Percentiles rank a stretch among this genome's conserved stretches.
phyloP scores from a whole-genome alignment of 53 echinoderm and acorn worm species.

The Zoroaster sp. region DNA sequence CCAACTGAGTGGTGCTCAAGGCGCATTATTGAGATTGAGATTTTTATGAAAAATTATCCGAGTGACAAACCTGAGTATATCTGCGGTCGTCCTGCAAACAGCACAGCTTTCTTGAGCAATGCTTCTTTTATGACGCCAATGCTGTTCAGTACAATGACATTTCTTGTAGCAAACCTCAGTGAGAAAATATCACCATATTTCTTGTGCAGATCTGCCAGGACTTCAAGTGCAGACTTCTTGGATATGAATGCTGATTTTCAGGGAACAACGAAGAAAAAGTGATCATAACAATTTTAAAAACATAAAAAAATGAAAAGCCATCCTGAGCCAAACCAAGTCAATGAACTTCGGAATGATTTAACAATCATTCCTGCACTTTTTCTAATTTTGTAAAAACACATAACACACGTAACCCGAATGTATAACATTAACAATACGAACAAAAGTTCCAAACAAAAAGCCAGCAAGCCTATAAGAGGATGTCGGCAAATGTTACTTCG shows the following conservation, averaged over 20 bases:
- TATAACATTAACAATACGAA: no score
- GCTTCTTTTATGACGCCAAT: constrained; percentile 55
- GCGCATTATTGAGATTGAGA: not conserved
- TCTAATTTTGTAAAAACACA: not conserved
- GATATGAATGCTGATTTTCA: not conserved
- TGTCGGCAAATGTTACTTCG: no score
- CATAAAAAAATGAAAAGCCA: not conserved
- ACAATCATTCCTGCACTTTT: no score
- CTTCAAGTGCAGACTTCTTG: not conserved
- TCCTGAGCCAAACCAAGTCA: not conserved
- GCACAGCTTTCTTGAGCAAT: constrained; percentile 46
- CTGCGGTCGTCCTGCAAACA: constrained; percentile 59
- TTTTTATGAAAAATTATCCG: no score
- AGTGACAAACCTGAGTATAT: constrained; percentile 11
- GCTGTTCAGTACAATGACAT: constrained; percentile 56
- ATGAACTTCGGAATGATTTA: not conserved
- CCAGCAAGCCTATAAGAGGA: no score
- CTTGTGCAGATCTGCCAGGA: constrained; percentile 12
- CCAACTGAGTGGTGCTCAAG: not conserved
- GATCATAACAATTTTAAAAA: not conserved
- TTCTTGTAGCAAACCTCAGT: not conserved
- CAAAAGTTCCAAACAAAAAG: no score
- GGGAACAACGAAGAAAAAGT: not conserved
- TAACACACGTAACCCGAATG: not conserved
- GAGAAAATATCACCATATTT: constrained; percentile 57